Percentiles rank a stretch among this genome's conserved stretches.
phyloP scores from a whole-genome alignment of 2,113 vertebrate genomes.

The Mola mola region DNA sequence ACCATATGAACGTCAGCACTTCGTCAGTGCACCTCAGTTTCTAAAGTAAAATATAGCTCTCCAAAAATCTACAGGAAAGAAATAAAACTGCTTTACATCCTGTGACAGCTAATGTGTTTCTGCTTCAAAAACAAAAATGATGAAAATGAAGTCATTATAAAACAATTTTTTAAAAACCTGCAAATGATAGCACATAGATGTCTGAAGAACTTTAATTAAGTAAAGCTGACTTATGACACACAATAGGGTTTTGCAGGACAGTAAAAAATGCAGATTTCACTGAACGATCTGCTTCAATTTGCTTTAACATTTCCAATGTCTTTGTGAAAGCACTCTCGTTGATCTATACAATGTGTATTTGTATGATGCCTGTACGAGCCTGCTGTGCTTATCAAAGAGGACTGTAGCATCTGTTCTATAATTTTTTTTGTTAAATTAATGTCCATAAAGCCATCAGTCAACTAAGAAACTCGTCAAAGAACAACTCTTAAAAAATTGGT shows the following conservation, averaged over 20 bases:
- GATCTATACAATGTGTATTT: too few species aligned
- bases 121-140: background rate
- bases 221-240: slow-evolving; percentile 9
- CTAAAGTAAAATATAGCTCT: slow-evolving; percentile 12
- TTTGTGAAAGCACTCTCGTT: too few species aligned
- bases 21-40: slow-evolving; percentile 25
- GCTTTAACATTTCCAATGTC: too few species aligned
- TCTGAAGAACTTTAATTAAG: slow-evolving; percentile 12
- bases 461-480: too few species aligned
- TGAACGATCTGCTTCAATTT: too few species aligned
- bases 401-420: too few species aligned
- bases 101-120: background rate
- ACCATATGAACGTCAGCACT: slow-evolving; percentile 43
- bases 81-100: background rate
- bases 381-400: too few species aligned
- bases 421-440: too few species aligned
- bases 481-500: too few species aligned
- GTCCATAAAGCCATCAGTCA: too few species aligned
- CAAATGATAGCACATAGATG: background rate
- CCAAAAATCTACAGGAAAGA: slow-evolving; percentile 16
- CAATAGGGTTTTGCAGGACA: background rate
- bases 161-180: slow-evolving; percentile 9
- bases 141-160: slow-evolving; percentile 10
- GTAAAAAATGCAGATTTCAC: too few species aligned
- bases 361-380: too few species aligned